These are phyloP conservation scores for Mirza zaza DNA, from an alignment of 2,113 vertebrate species.

Conservation along the genomic window DNA sequence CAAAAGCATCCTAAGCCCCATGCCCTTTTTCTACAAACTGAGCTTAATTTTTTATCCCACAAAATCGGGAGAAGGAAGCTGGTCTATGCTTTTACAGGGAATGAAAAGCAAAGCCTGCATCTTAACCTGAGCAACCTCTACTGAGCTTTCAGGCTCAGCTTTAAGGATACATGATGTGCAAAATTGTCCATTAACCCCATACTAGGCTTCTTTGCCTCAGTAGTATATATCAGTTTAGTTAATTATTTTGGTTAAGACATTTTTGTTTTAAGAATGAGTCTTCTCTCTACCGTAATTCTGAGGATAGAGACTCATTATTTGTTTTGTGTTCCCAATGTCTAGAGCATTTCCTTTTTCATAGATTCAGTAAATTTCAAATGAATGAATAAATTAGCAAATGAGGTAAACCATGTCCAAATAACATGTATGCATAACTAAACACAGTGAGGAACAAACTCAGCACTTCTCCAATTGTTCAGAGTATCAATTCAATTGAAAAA, in stretches of 20 bases:
- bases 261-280: not conserved
- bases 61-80: not conserved
- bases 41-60: not conserved
- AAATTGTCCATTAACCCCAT: not conserved
- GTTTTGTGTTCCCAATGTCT: not conserved
- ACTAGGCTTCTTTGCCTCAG: not conserved
- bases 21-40: not conserved
- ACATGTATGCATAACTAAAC: not conserved
- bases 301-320: not conserved
- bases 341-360: not conserved
- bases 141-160: not conserved
- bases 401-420: not conserved
- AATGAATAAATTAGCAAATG: not conserved
- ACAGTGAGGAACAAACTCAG: not conserved
- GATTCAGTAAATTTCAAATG: not conserved
- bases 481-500: not conserved
- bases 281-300: not conserved
- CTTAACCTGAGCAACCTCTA: no score
- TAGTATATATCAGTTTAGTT: not conserved
- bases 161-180: fast-evolving
- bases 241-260: not conserved
- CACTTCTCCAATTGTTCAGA: not conserved
- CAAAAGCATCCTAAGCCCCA: not conserved
- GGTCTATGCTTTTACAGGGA: not conserved
- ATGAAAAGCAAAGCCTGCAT: not conserved